A percentile compares a stretch with the other conserved stretches of the same genome.
Evolutionary conservation across 1,140 invertebrate species (phyloP).

Genomic region (Magallana ariakensis): DNA sequence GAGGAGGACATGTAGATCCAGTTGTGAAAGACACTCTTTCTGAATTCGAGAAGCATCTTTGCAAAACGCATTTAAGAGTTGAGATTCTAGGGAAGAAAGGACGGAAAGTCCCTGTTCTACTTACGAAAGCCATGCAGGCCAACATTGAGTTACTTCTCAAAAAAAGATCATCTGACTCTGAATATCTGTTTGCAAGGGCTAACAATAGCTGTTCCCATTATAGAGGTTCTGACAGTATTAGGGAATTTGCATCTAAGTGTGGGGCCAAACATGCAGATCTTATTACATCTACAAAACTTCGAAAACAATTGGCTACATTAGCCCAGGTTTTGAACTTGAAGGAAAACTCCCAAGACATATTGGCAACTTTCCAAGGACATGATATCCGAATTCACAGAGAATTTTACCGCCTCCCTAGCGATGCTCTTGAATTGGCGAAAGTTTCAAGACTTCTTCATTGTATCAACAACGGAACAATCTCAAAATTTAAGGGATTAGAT

Average conservation of each 20-base stretch:
- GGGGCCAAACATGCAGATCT: slow-evolving; percentile 29
- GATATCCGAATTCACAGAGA: slow-evolving; percentile 64
- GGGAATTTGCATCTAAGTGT: neutral
- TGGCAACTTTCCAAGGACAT: slow-evolving; percentile 63
- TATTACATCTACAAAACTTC: slow-evolving; percentile 74
- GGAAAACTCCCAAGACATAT: slow-evolving; percentile 56
- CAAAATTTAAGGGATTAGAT: neutral
- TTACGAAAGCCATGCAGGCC: neutral
- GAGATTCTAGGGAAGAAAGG: slow-evolving; percentile 25
- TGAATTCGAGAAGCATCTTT: slow-evolving; percentile 23
- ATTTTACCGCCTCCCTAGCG: slow-evolving; percentile 62
- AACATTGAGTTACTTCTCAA: neutral
- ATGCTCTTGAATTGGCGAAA: slow-evolving; percentile 64
- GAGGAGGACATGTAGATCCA: slow-evolving; percentile 9
- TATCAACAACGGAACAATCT: slow-evolving; percentile 39
- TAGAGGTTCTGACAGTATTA: slow-evolving; percentile 11
- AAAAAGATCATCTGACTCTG: slow-evolving; percentile 7
- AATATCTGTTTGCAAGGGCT: slow-evolving; percentile 18
- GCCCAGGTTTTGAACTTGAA: slow-evolving; percentile 52
- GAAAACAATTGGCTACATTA: slow-evolving; percentile 59
- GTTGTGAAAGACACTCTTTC: slow-evolving; percentile 6
- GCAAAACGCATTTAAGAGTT: slow-evolving; percentile 5
- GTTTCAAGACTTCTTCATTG: slow-evolving; percentile 40
- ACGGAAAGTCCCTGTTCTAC: slow-evolving; percentile 13
- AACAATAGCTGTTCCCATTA: neutral